A percentile compares a stretch with the other conserved stretches of the same genome.
These are phyloP conservation scores for Seriola dumerili DNA, from an alignment of 2,113 vertebrate species.

Conservation along the genomic window DNA sequence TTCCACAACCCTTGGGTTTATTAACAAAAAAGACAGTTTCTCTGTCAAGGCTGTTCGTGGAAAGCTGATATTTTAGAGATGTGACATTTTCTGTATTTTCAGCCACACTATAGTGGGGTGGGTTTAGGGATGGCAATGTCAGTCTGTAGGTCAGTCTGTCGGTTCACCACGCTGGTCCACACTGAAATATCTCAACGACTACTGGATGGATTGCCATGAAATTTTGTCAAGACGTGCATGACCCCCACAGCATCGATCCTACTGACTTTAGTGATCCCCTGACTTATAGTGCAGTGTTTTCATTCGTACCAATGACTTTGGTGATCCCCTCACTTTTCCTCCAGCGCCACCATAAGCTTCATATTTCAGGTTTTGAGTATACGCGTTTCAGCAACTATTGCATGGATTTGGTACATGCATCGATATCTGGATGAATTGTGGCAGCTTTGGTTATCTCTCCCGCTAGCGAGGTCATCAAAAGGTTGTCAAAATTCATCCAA, in stretches of 20 bases:
- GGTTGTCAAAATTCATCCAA: background rate
- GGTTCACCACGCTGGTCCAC: no score
- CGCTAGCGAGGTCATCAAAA: no score
- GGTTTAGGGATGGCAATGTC: background rate
- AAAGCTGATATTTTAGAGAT: background rate
- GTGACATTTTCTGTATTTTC: background rate
- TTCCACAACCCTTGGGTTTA: background rate
- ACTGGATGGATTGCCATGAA: no score
- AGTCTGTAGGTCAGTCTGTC: background rate
- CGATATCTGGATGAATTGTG: background rate
- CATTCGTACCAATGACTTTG: no score
- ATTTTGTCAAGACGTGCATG: no score
- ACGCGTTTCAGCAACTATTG: background rate
- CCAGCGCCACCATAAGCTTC: background rate
- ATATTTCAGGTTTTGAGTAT: no score
- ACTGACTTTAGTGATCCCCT: background rate
- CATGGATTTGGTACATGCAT: background rate
- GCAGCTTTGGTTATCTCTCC: background rate
- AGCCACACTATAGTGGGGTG: background rate
- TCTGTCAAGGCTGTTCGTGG: slow-evolving; percentile 3
- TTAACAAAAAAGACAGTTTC: slow-evolving; percentile 2
- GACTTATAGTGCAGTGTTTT: no score
- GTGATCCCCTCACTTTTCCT: background rate
- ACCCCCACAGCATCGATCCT: background rate
- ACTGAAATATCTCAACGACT: background rate